phyloP scores from a whole-genome alignment of 2,113 vertebrate genomes.

The Osmerus mordax region DNA sequence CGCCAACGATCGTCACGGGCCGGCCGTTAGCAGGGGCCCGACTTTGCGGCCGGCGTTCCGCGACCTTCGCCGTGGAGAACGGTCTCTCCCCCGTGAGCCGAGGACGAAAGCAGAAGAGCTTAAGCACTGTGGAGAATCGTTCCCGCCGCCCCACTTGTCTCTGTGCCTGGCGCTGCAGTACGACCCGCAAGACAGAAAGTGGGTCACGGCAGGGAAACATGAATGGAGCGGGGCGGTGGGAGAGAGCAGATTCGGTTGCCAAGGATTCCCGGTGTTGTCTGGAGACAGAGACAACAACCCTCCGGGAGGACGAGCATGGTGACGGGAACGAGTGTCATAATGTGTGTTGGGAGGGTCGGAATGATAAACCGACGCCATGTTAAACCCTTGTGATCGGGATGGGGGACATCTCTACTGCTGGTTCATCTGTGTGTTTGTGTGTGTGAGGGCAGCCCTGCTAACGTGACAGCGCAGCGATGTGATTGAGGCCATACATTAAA shows the following conservation, averaged over 20 bases:
- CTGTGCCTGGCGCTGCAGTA: conserved; percentile 38
- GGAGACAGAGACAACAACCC: conserved; percentile 27
- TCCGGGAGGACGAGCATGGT: conserved; percentile 15
- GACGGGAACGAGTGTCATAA: conserved; percentile 18
- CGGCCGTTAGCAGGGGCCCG: conserved; percentile 7
- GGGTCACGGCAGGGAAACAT: conserved; percentile 58
- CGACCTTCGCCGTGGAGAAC: conserved; percentile 47
- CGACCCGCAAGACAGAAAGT: conserved; percentile 53
- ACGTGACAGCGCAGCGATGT: too few species aligned
- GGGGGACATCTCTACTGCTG: too few species aligned
- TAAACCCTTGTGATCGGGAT: neutral
- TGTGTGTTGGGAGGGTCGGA: conserved; percentile 24
- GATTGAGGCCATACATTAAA: too few species aligned
- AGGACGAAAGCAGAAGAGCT: conserved; percentile 33
- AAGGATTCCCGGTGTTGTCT: conserved; percentile 51
- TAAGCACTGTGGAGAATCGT: conserved; percentile 59
- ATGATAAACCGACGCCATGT: neutral
- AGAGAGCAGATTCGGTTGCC: conserved; percentile 48
- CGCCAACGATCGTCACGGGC: too few species aligned
- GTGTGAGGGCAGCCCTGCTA: too few species aligned
- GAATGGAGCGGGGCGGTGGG: conserved; percentile 56
- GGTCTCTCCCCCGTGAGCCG: conserved; percentile 38
- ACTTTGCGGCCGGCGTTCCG: conserved; percentile 51
- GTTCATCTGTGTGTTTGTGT: neutral
- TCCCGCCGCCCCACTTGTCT: conserved; percentile 52